Percentiles rank a stretch among this genome's conserved stretches.
Evolutionary conservation across 2,888 invertebrate genomes (phyloP).

Genomic region (Dicyrtoma fusca): DNA sequence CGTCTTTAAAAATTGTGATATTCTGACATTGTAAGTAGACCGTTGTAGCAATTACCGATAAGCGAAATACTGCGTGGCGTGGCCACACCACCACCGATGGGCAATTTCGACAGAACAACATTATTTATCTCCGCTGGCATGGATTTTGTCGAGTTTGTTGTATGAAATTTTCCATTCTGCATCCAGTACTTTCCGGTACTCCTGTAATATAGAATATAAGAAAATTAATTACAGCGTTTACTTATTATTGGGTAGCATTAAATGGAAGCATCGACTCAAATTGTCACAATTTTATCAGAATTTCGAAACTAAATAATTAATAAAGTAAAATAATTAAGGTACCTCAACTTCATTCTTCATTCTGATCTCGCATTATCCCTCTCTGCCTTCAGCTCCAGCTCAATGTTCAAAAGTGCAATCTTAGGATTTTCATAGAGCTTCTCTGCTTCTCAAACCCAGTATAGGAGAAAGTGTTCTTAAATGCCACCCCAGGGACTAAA

Average conservation of each 20-base stretch:
- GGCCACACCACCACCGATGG: conserved; percentile 99
- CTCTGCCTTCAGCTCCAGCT: conserved; percentile 96
- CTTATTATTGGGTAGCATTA: too few relatives aligned
- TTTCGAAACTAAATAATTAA: too few relatives aligned
- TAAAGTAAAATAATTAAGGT: too few relatives aligned
- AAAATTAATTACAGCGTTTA: too few relatives aligned
- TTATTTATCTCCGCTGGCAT: conserved; percentile 92
- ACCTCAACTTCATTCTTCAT: conserved; percentile 86
- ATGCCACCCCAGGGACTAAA: conserved; percentile 92
- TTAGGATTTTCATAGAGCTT: conserved; percentile 87
- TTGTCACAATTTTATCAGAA: too few relatives aligned
- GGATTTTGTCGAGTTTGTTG: conserved; percentile 88
- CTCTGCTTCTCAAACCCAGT: conserved; percentile 99
- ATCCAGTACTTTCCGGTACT: conserved; percentile 97
- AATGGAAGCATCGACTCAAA: too few relatives aligned
- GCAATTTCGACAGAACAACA: conserved; percentile 93
- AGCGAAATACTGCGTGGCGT: conserved; percentile 99
- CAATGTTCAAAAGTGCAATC: conserved; percentile 95
- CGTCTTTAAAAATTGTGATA: too few relatives aligned
- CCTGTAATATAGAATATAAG: conserved; percentile 64
- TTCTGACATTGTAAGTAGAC: too few relatives aligned
- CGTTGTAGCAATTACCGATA: conserved; percentile 72
- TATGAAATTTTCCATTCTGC: conserved; percentile 98
- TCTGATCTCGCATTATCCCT: conserved; percentile 97
- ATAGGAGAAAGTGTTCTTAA: conserved; percentile 99